These are phyloP conservation scores for Phainopepla nitens DNA, from an alignment of 2,113 vertebrate genomes.

Conservation along the genomic window DNA sequence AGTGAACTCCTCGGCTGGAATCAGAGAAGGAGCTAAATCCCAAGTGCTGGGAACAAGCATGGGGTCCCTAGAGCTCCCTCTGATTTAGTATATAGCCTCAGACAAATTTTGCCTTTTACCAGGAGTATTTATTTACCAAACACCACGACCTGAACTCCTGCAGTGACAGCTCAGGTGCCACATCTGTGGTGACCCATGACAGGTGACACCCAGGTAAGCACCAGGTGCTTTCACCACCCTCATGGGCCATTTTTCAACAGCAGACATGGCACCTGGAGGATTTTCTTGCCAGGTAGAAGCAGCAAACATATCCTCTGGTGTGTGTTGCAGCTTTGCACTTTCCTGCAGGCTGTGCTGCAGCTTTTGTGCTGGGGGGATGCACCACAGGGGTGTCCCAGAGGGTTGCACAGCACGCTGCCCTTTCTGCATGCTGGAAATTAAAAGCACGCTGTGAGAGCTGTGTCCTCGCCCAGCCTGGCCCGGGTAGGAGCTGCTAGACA, in stretches of 20 bases:
- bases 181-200: rapidly evolving
- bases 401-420: rapidly evolving
- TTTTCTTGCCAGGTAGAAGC: background rate
- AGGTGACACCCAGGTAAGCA: background rate
- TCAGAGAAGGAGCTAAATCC: background rate
- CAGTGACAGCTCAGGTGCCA: background rate
- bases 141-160: no score
- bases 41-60: background rate
- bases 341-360: background rate
- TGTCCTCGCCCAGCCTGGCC: background rate
- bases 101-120: background rate
- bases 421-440: background rate
- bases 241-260: rapidly evolving
- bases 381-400: rapidly evolving
- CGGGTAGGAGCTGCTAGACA: background rate
- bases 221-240: background rate
- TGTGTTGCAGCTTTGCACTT: background rate
- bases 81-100: rapidly evolving
- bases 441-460: rapidly evolving
- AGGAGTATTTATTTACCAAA: background rate
- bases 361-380: background rate
- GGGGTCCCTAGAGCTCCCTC: background rate
- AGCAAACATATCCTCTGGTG: background rate
- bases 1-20: background rate
- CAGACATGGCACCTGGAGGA: rapidly evolving